Evolutionary conservation across 2,113 vertebrate species (phyloP), one percentile per base, ranked within the genome.

Genomic region (Lepus americanus): DNA sequence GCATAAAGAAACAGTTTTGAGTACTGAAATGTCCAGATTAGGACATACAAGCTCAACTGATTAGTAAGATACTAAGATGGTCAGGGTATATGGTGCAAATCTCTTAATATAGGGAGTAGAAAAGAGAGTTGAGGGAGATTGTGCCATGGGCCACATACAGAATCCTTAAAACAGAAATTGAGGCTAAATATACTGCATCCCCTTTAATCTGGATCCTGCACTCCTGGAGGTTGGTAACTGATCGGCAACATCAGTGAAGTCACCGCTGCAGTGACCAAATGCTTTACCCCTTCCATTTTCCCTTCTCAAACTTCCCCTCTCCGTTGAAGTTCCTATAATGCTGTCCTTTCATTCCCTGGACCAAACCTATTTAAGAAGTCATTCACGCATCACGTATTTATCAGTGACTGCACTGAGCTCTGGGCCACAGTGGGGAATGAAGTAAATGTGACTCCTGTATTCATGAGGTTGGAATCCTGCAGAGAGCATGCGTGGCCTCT

Each of bases 301-400:
- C n/a, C n/a, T n/a, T n/a, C 73, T 29, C 19, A 74, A 69, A 59
- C 44, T 84, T 93, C 76, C 23, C 87, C 25, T 78, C 80, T 89
- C 25, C 22, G 3, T 0, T 20, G 44, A 66, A 67, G 31, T 81
- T 82, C 36, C 49, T 39, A 17, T 82, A 55, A 70, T 27, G 70
- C 39, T 51, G 8, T 36, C 36, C 69, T 83, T 87, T 67, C 70
- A 70, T 17, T 70, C 11, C 16, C 27, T 76, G 44, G 19, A 19
- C 44, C n/a, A 59, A 80, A 29, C 9, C 36, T 44, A 31, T 81
- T 59, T 66, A 27, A 74, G 3, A 4, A 29, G 33, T 77, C 63
- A 51, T 73, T 72, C 49, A 80, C 31, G 77, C 39, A 79, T 9
- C 27, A 74, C 10, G 9, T 49, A 9, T 33, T 66, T 89, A 39